A percentile compares a stretch with the other conserved stretches of the same genome.
Evolutionary conservation across 2,113 vertebrate species (phyloP).

Genomic region (Cisticola juncidis): DNA sequence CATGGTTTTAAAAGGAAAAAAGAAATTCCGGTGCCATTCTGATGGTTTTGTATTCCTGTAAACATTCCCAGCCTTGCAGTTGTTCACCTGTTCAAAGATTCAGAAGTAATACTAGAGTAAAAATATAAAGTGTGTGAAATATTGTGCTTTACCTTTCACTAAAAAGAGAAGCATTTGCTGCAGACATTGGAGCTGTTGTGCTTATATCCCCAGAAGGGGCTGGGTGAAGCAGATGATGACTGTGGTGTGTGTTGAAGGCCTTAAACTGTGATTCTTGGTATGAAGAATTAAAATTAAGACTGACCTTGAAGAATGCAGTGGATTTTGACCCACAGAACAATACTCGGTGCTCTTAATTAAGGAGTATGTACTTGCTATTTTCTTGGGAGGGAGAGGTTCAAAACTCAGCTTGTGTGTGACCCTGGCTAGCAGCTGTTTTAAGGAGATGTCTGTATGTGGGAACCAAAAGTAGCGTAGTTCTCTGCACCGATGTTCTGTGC

Average conservation of each 20-base stretch:
- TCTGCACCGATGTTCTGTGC: not conserved
- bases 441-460: not conserved
- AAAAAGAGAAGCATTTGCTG: not conserved
- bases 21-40: not conserved
- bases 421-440: not conserved
- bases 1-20: not conserved
- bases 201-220: not conserved
- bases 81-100: not conserved
- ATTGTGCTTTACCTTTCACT: not conserved
- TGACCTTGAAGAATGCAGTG: slow-evolving; percentile 51
- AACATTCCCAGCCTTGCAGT: not conserved
- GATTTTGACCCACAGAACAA: not conserved
- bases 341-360: slow-evolving; percentile 18
- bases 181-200: not conserved
- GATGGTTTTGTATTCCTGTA: not conserved
- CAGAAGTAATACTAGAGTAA: not conserved
- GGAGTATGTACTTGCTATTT: not conserved
- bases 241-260: slow-evolving; percentile 37
- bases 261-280: slow-evolving; percentile 64
- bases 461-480: not conserved
- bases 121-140: not conserved
- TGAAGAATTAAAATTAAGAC: slow-evolving; percentile 50
- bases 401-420: not conserved
- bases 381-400: not conserved
- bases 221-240: not conserved